A percentile compares a stretch with the other conserved stretches of the same genome.
phyloP scores from a whole-genome alignment of 2,113 vertebrate genomes.

The Myotis yumanensis region DNA sequence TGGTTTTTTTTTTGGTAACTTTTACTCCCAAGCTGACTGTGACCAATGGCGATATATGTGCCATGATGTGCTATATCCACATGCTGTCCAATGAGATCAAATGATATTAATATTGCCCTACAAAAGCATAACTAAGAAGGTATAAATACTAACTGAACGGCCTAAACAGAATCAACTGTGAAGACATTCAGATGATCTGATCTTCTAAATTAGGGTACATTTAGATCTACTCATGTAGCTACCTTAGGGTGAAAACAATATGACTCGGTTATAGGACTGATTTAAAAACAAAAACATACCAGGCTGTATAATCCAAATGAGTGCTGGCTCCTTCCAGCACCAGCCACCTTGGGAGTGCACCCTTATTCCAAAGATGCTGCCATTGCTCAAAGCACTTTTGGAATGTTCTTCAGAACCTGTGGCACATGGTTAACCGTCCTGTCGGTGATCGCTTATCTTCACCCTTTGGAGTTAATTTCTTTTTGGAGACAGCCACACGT shows the following conservation, averaged over 20 bases:
- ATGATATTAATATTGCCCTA: neutral
- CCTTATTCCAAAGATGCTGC: slow-evolving; percentile 7
- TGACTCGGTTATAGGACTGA: neutral
- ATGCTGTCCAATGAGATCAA: neutral
- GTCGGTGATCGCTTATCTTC: neutral
- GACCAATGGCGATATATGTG: neutral
- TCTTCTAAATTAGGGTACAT: neutral
- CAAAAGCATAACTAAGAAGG: neutral
- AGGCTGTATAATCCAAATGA: neutral
- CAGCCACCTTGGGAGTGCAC: neutral
- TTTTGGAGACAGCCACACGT: slow-evolving; percentile 53
- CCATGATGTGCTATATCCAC: neutral
- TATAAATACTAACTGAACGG: neutral
- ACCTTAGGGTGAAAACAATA: neutral
- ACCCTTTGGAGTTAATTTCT: neutral
- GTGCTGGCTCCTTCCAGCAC: neutral
- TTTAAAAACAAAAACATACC: neutral
- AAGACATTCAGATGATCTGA: neutral
- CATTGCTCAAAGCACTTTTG: slow-evolving; percentile 9
- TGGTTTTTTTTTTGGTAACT: neutral
- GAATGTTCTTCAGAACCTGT: slow-evolving; percentile 41
- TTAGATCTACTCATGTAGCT: too few relatives aligned
- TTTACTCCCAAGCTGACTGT: neutral
- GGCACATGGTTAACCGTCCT: neutral
- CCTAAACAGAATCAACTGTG: neutral